These are phyloP conservation scores for Pilophorus perplexus DNA, from an alignment of 2,888 invertebrate species.

Conservation along the genomic window DNA sequence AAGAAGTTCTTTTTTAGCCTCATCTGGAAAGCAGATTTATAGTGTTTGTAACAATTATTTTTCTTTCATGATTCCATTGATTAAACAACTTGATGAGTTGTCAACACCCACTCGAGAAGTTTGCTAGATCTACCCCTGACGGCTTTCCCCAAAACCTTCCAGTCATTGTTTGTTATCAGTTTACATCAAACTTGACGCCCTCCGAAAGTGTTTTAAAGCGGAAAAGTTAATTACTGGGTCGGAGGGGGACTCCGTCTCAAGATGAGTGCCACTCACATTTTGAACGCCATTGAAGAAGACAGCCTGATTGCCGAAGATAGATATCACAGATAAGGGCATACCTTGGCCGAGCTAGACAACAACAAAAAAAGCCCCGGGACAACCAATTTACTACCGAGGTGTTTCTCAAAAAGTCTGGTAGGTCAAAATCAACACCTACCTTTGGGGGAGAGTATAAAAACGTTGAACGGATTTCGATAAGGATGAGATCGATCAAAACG, in stretches of 20 bases:
- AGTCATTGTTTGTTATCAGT: conserved; percentile 37
- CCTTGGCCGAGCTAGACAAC: not conserved
- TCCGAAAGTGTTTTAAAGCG: conserved; percentile 11
- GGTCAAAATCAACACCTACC: too few relatives aligned
- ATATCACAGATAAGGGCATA: conserved; percentile 26
- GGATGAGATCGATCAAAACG: too few relatives aligned
- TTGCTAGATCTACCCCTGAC: too few relatives aligned
- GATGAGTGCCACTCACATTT: conserved; percentile 28
- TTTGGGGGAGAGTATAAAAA: too few relatives aligned
- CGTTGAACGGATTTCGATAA: too few relatives aligned
- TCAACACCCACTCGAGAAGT: too few relatives aligned
- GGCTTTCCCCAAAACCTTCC: not conserved
- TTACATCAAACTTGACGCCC: conserved; percentile 37
- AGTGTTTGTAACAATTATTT: too few relatives aligned
- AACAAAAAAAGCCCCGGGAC: not conserved
- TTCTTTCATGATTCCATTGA: too few relatives aligned
- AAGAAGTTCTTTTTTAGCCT: too few relatives aligned
- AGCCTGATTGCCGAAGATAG: conserved; percentile 26
- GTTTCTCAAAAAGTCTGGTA: conserved; percentile 6
- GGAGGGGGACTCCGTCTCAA: not conserved
- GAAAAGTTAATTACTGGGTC: conserved; percentile 24
- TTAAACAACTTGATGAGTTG: too few relatives aligned
- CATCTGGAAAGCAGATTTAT: too few relatives aligned
- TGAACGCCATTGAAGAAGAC: not conserved
- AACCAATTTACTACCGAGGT: conserved; percentile 24